These are phyloP conservation scores for Athene cunicularia DNA, from an alignment of 2,113 vertebrate species.

Conservation along the genomic window DNA sequence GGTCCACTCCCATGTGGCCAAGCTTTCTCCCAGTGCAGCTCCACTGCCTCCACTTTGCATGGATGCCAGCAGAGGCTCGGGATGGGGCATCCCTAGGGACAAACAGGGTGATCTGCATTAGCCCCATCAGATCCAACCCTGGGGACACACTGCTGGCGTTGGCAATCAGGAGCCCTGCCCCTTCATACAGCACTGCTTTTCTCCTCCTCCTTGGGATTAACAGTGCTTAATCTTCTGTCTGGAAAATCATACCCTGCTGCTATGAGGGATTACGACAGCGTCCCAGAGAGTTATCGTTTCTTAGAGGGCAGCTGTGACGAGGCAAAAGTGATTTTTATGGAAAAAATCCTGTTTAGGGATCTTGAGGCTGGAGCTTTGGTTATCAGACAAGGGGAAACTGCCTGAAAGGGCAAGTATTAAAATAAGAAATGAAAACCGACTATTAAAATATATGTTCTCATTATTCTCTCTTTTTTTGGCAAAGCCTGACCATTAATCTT, in stretches of 20 bases:
- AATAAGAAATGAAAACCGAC: background rate
- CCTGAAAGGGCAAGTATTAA: background rate
- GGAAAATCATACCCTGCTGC: slow-evolving; percentile 17
- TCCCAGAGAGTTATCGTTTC: background rate
- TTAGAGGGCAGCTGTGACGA: background rate
- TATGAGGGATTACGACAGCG: background rate
- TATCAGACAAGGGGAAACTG: background rate
- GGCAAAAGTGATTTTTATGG: background rate
- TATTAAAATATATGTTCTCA: background rate
- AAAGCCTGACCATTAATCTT: background rate
- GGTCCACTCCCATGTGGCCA: accelerated
- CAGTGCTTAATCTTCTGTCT: slow-evolving; percentile 9
- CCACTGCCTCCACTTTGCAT: accelerated
- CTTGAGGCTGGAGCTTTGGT: background rate
- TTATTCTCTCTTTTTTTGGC: background rate
- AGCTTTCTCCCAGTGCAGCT: background rate
- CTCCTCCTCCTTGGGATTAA: background rate
- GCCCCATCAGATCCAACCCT: background rate
- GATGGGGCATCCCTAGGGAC: background rate
- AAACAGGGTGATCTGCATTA: background rate
- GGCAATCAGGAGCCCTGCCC: background rate
- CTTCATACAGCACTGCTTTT: background rate
- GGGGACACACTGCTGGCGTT: background rate
- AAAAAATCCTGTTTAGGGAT: background rate
- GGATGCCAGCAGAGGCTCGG: accelerated